These are phyloP conservation scores for Acanthisitta chloris DNA, from an alignment of 2,113 vertebrate genomes.

Conservation along the genomic window DNA sequence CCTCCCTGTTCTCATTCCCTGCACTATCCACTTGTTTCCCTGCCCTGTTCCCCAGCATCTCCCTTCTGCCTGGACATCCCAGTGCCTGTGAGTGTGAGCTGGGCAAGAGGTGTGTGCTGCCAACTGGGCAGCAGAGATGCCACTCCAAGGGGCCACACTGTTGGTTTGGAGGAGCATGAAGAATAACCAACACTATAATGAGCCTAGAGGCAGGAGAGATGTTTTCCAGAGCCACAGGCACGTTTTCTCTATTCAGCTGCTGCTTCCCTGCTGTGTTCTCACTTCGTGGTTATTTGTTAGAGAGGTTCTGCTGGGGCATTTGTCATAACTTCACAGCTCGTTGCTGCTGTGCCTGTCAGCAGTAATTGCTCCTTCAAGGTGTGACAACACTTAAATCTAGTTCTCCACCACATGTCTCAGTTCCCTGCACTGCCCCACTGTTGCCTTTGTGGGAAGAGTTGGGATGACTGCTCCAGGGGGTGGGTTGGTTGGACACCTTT, in stretches of 20 bases:
- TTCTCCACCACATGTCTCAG: background rate
- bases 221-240: background rate
- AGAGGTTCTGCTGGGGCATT: background rate
- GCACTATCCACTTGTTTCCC: background rate
- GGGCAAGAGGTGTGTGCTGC: accelerated
- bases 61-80: accelerated
- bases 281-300: background rate
- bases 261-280: background rate
- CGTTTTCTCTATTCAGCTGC: background rate
- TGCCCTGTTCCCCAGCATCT: no score
- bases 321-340: slow-evolving; percentile 21
- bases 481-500: background rate
- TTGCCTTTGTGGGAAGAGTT: background rate
- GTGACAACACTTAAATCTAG: background rate
- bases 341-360: background rate
- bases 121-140: background rate
- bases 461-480: background rate
- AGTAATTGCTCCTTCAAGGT: background rate
- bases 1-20: background rate
- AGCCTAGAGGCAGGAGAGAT: background rate
- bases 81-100: accelerated
- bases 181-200: background rate
- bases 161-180: background rate
- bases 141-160: background rate
- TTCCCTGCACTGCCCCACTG: background rate